Percentiles rank a stretch among this genome's conserved stretches.
Evolutionary conservation across 2,113 vertebrate species (phyloP).

Genomic region (Tangachromis dhanisi): DNA sequence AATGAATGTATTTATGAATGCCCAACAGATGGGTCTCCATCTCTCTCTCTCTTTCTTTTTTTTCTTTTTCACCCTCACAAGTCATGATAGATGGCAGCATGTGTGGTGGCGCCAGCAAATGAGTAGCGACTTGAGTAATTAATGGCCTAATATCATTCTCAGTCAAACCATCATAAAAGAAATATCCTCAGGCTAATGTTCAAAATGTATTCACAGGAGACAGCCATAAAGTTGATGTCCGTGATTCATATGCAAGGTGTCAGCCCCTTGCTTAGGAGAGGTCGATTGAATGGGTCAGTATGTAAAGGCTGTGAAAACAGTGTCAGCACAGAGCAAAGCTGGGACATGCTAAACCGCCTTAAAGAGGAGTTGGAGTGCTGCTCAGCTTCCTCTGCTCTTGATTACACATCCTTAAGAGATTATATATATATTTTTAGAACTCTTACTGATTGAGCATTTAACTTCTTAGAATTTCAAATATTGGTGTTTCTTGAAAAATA

Average conservation of each 20-base stretch:
- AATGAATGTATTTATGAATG: slow-evolving; percentile 32
- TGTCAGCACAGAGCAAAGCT: slow-evolving; percentile 3
- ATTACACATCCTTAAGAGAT: not conserved
- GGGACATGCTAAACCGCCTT: not conserved
- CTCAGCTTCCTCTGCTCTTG: not conserved
- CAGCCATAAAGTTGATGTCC: slow-evolving; percentile 23
- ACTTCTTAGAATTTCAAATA: not conserved
- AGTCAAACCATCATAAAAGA: slow-evolving; percentile 18
- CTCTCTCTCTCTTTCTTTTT: not conserved
- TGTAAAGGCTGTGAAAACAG: slow-evolving; percentile 36
- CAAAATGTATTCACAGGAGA: slow-evolving; percentile 38
- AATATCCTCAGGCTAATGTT: slow-evolving; percentile 38
- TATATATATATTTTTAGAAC: not conserved
- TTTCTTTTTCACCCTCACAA: not conserved
- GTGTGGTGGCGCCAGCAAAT: slow-evolving; percentile 30
- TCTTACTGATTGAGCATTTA: not conserved
- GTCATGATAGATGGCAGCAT: slow-evolving; percentile 33
- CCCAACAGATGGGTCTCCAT: slow-evolving; percentile 49
- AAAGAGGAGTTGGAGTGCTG: not conserved
- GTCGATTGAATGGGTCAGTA: slow-evolving; percentile 31
- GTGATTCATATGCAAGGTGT: slow-evolving; percentile 42
- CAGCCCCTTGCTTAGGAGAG: slow-evolving; percentile 26
- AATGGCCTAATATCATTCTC: slow-evolving; percentile 28
- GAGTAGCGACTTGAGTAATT: slow-evolving; percentile 26
- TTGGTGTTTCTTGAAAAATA: not conserved